A percentile compares a stretch with the other conserved stretches of the same genome.
Evolutionary conservation across 2,888 invertebrate species (phyloP).

Genomic region (Rotaria macrura): DNA sequence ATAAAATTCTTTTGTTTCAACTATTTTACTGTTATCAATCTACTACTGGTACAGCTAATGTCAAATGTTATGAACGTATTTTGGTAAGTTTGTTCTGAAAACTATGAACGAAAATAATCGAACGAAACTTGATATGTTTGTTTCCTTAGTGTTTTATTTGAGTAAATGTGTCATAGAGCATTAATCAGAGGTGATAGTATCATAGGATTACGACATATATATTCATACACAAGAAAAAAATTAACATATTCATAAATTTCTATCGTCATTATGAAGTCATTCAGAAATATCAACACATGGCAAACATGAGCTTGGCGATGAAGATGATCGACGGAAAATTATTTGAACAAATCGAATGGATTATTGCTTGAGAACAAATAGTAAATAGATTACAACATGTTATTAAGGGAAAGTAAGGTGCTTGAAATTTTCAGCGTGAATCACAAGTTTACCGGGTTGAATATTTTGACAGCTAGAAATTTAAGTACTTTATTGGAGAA

Average conservation of each 20-base stretch:
- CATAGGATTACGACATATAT: slow-evolving; percentile 73
- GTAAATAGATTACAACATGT: slow-evolving; percentile 73
- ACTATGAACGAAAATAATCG: slow-evolving; percentile 67
- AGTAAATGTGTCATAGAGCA: slow-evolving; percentile 56
- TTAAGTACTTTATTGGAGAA: too few relatives aligned
- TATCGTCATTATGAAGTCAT: slow-evolving; percentile 81
- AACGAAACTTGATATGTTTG: too few relatives aligned
- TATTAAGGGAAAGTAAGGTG: slow-evolving; percentile 60
- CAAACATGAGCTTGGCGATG: slow-evolving; percentile 52
- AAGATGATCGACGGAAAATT: slow-evolving; percentile 79
- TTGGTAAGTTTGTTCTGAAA: slow-evolving; percentile 68
- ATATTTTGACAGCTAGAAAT: too few relatives aligned
- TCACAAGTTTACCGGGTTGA: too few relatives aligned
- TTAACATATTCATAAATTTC: slow-evolving; percentile 87
- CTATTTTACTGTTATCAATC: slow-evolving; percentile 53
- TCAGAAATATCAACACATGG: slow-evolving; percentile 95
- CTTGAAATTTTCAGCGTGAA: too few relatives aligned
- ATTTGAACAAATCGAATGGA: slow-evolving; percentile 60
- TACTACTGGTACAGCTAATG: slow-evolving; percentile 76
- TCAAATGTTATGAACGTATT: slow-evolving; percentile 82
- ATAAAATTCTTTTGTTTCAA: neutral
- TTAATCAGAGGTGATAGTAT: slow-evolving; percentile 76
- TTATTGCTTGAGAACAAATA: slow-evolving; percentile 72
- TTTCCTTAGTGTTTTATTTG: neutral
- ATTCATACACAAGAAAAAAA: slow-evolving; percentile 84